Evolutionary conservation across 2,888 invertebrate genomes (phyloP).

Genomic region (Drosophila cyrtoloma): DNA sequence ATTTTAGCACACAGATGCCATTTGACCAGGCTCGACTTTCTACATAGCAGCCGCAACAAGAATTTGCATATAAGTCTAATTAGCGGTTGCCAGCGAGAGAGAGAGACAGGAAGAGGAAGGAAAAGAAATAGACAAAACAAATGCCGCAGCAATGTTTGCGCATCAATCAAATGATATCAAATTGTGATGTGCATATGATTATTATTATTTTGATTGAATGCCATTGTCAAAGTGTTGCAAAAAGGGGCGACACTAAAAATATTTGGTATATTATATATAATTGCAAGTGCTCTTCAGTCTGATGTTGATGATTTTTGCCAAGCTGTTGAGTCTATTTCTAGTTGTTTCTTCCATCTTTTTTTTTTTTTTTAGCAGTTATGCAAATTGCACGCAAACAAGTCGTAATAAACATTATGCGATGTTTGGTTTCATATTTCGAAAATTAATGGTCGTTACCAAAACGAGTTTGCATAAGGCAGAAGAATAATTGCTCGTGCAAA

Average conservation of each 20-base stretch:
- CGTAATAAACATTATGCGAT: conserved; percentile 67
- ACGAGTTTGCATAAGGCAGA: conserved; percentile 53
- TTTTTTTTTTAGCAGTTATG: conserved; percentile 54
- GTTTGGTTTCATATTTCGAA: conserved; percentile 61
- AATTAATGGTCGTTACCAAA: conserved; percentile 68
- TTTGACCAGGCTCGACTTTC: conserved; percentile 57
- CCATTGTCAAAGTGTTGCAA: conserved; percentile 46
- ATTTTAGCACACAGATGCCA: conserved; percentile 80
- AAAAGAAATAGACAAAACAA: neutral
- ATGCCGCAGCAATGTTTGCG: conserved; percentile 58
- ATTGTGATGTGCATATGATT: conserved; percentile 39
- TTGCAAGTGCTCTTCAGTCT: conserved; percentile 63
- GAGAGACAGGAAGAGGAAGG: neutral
- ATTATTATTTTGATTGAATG: conserved; percentile 64
- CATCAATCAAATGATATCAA: conserved; percentile 73
- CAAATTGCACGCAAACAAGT: conserved; percentile 69
- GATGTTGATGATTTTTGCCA: conserved; percentile 15
- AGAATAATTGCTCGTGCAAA: conserved; percentile 61
- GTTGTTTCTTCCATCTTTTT: neutral
- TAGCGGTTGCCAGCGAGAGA: conserved; percentile 36
- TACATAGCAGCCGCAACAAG: conserved; percentile 27
- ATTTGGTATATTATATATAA: conserved; percentile 40
- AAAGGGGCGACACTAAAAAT: conserved; percentile 19
- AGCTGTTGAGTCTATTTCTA: conserved; percentile 11
- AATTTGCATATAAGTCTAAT: conserved; percentile 54